A percentile compares a stretch with the other conserved stretches of the same genome.
Conservation (phyloP, 1,140 invertebrate species). For the Anastrepha obliqua region DNA sequence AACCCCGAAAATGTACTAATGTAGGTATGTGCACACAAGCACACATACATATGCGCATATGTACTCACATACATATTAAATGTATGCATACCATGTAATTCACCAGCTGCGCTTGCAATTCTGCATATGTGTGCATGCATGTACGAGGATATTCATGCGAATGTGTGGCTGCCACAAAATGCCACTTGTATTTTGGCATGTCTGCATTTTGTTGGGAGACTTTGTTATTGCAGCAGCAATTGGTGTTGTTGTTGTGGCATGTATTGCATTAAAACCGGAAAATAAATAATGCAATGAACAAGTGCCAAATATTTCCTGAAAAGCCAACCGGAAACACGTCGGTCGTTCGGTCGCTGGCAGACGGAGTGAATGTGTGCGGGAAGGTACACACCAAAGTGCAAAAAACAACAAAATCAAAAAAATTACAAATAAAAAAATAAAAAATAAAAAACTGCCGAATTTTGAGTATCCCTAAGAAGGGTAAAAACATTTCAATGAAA, state of each 20-base stretch:
- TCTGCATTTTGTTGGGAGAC: conserved; percentile 8
- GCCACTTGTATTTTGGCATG: conserved; percentile 40
- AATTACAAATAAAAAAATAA: not conserved
- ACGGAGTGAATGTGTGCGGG: not conserved
- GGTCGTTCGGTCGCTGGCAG: conserved; percentile 54
- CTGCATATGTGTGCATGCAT: not conserved
- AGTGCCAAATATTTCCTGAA: conserved; percentile 60
- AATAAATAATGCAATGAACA: conserved; percentile 58
- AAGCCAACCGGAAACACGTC: conserved; percentile 65
- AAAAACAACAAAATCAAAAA: not conserved
- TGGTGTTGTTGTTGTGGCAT: not conserved
- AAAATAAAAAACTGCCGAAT: not conserved
- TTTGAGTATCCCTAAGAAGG: not conserved
- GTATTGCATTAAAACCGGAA: conserved; percentile 54
- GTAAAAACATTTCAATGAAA: no score
- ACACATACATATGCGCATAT: not conserved
- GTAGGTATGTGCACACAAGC: not conserved
- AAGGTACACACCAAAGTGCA: not conserved
- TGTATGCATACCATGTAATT: not conserved
- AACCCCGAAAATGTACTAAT: not conserved
- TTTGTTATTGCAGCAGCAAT: not conserved
- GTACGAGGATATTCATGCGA: no score
- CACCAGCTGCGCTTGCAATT: conserved; percentile 23
- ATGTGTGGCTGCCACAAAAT: not conserved
- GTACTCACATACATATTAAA: not conserved